A percentile compares a stretch with the other conserved stretches of the same genome.
These are phyloP conservation scores for Hyposmocoma kahamanoa DNA, from an alignment of 1,140 invertebrate genomes.

Conservation along the genomic window DNA sequence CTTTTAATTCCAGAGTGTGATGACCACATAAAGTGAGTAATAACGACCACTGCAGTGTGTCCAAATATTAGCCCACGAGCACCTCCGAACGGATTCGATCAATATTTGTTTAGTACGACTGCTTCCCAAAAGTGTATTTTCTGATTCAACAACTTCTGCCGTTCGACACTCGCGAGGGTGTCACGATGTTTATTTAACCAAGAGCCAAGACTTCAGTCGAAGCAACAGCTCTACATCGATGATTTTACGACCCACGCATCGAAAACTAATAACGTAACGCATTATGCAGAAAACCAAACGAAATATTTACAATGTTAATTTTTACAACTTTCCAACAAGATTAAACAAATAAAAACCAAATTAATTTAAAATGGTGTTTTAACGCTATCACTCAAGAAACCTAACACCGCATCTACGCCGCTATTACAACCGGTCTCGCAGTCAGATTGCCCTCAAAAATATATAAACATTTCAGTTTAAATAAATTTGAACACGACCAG, in stretches of 20 bases:
- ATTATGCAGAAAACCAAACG: too few species aligned
- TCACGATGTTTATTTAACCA: slow-evolving; percentile 41
- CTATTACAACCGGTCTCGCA: slow-evolving; percentile 1
- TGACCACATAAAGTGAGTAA: slow-evolving; percentile 44
- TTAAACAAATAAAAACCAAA: too few species aligned
- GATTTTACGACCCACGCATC: too few species aligned
- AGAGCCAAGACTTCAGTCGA: slow-evolving; percentile 29
- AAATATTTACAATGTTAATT: too few species aligned
- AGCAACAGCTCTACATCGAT: too few species aligned
- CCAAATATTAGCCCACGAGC: slow-evolving; percentile 59
- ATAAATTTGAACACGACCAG: background rate
- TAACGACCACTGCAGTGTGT: slow-evolving; percentile 48
- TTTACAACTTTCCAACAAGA: too few species aligned
- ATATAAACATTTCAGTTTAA: slow-evolving; percentile 1
- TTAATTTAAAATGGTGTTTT: slow-evolving; percentile 10
- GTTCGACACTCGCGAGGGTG: slow-evolving; percentile 48
- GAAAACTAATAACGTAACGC: too few species aligned
- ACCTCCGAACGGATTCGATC: slow-evolving; percentile 59
- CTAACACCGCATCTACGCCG: slow-evolving; percentile 1
- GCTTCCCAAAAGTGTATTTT: slow-evolving; percentile 68
- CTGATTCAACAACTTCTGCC: slow-evolving; percentile 60
- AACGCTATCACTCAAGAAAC: slow-evolving; percentile 8
- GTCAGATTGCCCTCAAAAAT: slow-evolving; percentile 1
- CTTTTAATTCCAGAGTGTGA: slow-evolving; percentile 10
- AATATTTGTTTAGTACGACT: slow-evolving; percentile 64